Conservation (phyloP, 2,888 invertebrate species). For the Agrochola lychnidis region DNA sequence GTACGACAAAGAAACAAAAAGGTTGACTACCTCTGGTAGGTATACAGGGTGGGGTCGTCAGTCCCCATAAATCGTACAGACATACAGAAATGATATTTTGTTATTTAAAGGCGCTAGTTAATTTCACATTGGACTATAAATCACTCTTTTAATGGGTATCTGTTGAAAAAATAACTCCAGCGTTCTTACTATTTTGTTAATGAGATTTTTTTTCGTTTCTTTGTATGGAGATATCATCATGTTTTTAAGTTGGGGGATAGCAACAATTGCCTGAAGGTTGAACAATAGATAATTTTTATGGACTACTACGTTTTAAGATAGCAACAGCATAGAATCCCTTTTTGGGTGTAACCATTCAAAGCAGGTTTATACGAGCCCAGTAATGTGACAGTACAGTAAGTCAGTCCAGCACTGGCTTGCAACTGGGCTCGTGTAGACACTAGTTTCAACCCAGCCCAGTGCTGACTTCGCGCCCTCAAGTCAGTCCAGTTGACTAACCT, state of each 20-base stretch:
- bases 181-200: slow-evolving; percentile 64
- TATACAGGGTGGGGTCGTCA: slow-evolving; percentile 65
- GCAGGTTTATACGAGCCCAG: too few species aligned
- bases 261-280: slow-evolving; percentile 17
- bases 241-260: slow-evolving; percentile 9
- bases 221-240: slow-evolving; percentile 50
- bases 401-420: too few species aligned
- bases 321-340: neutral
- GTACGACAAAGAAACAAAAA: slow-evolving; percentile 34
- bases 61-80: slow-evolving; percentile 73
- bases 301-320: neutral
- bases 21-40: slow-evolving; percentile 50
- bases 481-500: too few species aligned
- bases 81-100: slow-evolving; percentile 80
- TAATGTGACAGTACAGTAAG: too few species aligned
- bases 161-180: slow-evolving; percentile 65
- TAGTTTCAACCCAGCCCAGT: too few species aligned
- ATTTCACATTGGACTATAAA: slow-evolving; percentile 78
- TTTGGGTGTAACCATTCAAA: neutral
- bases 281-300: neutral
- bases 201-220: slow-evolving; percentile 60
- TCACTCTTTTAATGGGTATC: slow-evolving; percentile 72
- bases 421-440: too few species aligned
- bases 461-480: too few species aligned
- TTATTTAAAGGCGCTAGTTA: slow-evolving; percentile 81